Evolutionary conservation across 2,888 invertebrate species (phyloP).

Genomic region (Odontocolon sp.): DNA sequence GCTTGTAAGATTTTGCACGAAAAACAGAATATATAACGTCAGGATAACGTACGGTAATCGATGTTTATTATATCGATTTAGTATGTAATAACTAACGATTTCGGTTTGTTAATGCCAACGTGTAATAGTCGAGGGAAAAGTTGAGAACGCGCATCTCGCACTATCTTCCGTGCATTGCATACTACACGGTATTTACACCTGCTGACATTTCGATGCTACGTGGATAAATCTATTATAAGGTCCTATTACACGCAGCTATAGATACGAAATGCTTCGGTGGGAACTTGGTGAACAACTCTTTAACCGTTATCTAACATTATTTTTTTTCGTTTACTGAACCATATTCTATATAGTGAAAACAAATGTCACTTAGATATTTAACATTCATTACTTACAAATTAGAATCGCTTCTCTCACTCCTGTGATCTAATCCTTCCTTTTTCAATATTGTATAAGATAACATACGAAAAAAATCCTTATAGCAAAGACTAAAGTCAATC

Average conservation of each 20-base stretch:
- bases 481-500: too few species aligned
- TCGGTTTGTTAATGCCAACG: constrained; percentile 20
- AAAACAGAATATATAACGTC: not conserved
- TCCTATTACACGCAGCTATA: not conserved
- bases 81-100: constrained; percentile 13
- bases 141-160: not conserved
- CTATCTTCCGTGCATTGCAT: constrained; percentile 23
- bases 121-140: constrained; percentile 12
- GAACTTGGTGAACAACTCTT: constrained; percentile 25
- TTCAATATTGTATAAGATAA: too few species aligned
- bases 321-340: not conserved
- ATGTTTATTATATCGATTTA: not conserved
- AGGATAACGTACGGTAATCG: not conserved
- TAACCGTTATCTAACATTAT: not conserved
- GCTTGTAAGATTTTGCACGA: not conserved
- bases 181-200: constrained; percentile 7
- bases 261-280: not conserved
- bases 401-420: too few species aligned
- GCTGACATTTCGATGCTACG: constrained; percentile 33
- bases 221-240: not conserved
- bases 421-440: too few species aligned
- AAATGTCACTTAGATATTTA: too few species aligned
- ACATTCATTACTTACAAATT: too few species aligned
- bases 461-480: too few species aligned
- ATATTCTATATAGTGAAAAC: not conserved